Percentiles rank a stretch among this genome's conserved stretches.
Evolutionary conservation across 2,888 invertebrate genomes (phyloP).

Genomic region (Anoncus sp.): DNA sequence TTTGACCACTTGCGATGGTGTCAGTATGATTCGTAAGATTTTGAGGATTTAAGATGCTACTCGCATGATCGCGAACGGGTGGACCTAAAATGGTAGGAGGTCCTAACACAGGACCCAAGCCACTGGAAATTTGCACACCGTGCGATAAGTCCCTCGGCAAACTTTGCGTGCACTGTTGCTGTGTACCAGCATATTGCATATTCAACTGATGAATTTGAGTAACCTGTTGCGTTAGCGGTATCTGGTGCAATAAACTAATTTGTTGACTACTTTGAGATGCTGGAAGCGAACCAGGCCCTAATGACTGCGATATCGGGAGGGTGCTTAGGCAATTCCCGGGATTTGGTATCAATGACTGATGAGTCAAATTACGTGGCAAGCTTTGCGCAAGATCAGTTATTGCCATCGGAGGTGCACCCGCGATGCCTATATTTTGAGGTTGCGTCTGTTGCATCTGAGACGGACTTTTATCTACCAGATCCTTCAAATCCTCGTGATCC

Average conservation of each 20-base stretch:
- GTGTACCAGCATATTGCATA: conserved; percentile 78
- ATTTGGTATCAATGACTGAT: conserved; percentile 74
- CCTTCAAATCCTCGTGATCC: conserved; percentile 75
- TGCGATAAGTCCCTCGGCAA: conserved; percentile 81
- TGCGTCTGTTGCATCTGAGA: conserved; percentile 75
- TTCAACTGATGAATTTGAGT: conserved; percentile 74
- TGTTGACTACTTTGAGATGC: conserved; percentile 45
- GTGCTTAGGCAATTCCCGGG: conserved; percentile 67
- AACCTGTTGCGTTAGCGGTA: conserved; percentile 71
- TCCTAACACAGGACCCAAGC: conserved; percentile 58
- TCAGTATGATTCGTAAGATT: conserved; percentile 65
- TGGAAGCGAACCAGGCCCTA: conserved; percentile 48
- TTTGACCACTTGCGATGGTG: conserved; percentile 65
- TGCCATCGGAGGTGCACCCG: conserved; percentile 63
- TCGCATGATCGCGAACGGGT: conserved; percentile 46
- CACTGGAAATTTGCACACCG: conserved; percentile 73
- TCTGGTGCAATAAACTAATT: conserved; percentile 58
- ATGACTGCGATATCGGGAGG: conserved; percentile 58
- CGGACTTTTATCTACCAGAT: conserved; percentile 67
- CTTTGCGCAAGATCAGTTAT: conserved; percentile 74
- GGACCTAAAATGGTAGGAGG: conserved; percentile 61
- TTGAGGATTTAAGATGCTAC: conserved; percentile 40
- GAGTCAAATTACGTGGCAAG: conserved; percentile 78
- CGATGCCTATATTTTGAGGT: conserved; percentile 66
- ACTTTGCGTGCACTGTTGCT: conserved; percentile 74